Percentiles rank a stretch among this genome's conserved stretches.
phyloP scores from a whole-genome alignment of 2,888 invertebrate species.

The Aphidius colemani region DNA sequence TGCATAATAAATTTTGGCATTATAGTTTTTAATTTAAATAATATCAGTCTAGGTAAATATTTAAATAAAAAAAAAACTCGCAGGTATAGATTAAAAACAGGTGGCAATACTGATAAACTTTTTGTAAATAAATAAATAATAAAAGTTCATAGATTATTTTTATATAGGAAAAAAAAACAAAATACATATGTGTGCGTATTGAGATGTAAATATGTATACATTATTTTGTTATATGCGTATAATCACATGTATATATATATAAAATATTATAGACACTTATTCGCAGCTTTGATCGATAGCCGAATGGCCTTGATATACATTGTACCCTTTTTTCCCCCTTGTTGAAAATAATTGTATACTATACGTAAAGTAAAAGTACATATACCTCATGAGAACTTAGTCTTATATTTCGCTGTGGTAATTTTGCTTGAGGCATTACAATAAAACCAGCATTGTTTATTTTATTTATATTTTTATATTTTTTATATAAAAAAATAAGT shows the following conservation, averaged over 20 bases:
- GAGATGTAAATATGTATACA: not conserved
- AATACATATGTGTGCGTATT: not conserved
- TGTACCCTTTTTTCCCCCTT: conserved; percentile 13
- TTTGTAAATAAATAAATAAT: too few relatives aligned
- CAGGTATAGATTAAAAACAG: too few relatives aligned
- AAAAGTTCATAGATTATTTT: too few relatives aligned
- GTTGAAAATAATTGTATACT: conserved; percentile 9
- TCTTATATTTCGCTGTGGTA: too few relatives aligned
- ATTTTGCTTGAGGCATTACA: too few relatives aligned
- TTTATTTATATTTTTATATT: too few relatives aligned
- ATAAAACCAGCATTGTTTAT: not conserved
- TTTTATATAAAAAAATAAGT: not conserved
- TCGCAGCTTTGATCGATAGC: conserved; percentile 47
- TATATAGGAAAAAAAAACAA: not conserved
- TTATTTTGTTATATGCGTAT: not conserved
- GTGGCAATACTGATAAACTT: too few relatives aligned
- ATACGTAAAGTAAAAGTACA: conserved; percentile 26
- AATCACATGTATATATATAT: conserved; percentile 17
- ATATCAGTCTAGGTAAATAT: too few relatives aligned
- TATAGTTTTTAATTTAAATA: too few relatives aligned
- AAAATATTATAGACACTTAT: conserved; percentile 26
- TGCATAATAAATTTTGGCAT: too few relatives aligned
- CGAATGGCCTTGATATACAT: conserved; percentile 48
- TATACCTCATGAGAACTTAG: not conserved
- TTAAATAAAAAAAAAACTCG: too few relatives aligned